Conservation (phyloP, 2,113 vertebrate species). For the Sceloporus tristichus region DNA sequence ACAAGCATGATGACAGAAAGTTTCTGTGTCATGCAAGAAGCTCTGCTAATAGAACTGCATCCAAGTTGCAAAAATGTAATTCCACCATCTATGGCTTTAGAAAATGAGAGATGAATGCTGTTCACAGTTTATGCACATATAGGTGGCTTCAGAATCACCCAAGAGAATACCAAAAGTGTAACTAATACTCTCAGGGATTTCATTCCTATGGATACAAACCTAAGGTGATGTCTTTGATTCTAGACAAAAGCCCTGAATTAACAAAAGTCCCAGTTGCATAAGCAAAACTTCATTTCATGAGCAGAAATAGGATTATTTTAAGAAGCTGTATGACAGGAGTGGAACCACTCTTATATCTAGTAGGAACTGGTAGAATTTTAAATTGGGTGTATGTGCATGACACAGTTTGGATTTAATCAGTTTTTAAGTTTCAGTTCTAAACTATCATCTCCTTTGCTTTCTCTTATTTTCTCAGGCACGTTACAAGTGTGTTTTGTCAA, state of each 20-base stretch:
- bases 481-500: not conserved
- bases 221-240: not conserved
- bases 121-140: not conserved
- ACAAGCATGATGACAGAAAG: not conserved
- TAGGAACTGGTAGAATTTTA: not conserved
- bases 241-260: not conserved
- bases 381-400: not conserved
- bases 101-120: not conserved
- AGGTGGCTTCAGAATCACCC: not conserved
- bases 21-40: not conserved
- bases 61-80: not conserved
- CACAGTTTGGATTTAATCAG: not conserved
- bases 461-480: not conserved
- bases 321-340: not conserved
- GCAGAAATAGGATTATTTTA: not conserved
- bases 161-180: not conserved
- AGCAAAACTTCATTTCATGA: not conserved
- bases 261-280: not conserved
- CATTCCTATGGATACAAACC: not conserved
- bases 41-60: not conserved
- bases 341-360: not conserved
- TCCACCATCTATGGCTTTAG: not conserved
- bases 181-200: not conserved
- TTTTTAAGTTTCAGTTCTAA: not conserved
- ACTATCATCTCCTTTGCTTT: not conserved